Conservation (phyloP, 2,797 vertebrate species). For the Perodicticus potto region DNA sequence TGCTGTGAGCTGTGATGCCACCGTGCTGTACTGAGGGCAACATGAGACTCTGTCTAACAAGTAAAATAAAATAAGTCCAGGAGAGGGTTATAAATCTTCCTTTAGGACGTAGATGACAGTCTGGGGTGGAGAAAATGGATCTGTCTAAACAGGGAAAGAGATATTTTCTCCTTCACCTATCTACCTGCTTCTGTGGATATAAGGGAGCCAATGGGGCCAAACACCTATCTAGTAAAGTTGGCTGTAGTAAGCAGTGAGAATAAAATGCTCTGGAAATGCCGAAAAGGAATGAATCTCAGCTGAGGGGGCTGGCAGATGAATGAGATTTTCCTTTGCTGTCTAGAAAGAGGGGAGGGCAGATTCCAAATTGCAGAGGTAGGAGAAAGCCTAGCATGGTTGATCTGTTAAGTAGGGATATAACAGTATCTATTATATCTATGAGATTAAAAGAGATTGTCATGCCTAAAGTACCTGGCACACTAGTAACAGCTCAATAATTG, state of each 20-base stretch:
- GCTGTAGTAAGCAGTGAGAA: background rate
- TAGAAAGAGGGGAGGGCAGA: background rate
- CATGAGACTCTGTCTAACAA: too few relatives aligned
- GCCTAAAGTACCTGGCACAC: background rate
- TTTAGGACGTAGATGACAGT: background rate
- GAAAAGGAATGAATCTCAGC: background rate
- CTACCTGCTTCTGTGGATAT: background rate
- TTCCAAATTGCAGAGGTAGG: background rate
- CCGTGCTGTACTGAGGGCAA: too few relatives aligned
- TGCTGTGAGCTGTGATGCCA: too few relatives aligned
- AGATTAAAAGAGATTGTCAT: background rate
- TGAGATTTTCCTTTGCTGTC: constrained; percentile 20
- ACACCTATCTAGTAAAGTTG: background rate
- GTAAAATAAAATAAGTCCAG: background rate
- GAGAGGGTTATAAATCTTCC: background rate
- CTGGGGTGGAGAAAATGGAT: background rate
- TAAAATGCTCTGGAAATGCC: background rate
- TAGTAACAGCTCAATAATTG: background rate
- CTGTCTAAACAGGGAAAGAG: background rate
- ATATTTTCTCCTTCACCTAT: background rate
- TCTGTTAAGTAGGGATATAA: background rate
- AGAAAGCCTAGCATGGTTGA: background rate
- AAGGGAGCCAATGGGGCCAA: background rate
- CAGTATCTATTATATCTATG: background rate
- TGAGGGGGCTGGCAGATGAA: background rate